Percentiles rank a stretch among this genome's conserved stretches.
Conservation (phyloP, 2,888 invertebrate genomes). For the Phlogophora meticulosa region DNA sequence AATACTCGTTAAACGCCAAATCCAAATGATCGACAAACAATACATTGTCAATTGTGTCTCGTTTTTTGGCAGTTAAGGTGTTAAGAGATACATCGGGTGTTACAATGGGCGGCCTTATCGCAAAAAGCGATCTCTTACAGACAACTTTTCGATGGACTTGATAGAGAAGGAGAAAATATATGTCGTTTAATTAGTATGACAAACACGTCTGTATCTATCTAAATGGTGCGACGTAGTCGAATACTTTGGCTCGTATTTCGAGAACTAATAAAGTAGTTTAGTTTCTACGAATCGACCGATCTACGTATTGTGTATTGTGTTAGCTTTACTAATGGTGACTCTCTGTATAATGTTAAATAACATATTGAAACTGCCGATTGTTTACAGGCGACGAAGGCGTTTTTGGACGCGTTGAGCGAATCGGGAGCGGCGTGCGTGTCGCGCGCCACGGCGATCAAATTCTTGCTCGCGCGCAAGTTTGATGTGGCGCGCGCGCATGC, state of each 20-base stretch:
- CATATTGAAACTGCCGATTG: constrained; percentile 8
- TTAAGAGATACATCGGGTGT: no score
- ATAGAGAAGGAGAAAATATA: no score
- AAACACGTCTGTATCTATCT: not conserved
- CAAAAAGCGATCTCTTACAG: no score
- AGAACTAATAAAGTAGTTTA: constrained; percentile 11
- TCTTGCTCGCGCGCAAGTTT: constrained; percentile 98
- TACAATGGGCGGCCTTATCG: no score
- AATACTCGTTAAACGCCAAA: no score
- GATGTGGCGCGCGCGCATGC: constrained; percentile 97
- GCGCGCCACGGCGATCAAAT: constrained; percentile 97
- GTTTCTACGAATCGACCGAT: not conserved
- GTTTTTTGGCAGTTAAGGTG: no score
- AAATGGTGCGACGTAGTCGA: not conserved
- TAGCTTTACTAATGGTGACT: not conserved
- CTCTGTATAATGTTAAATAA: constrained; percentile 5
- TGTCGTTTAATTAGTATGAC: not conserved
- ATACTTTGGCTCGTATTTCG: not conserved
- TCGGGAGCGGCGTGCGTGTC: constrained; percentile 91
- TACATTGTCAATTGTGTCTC: no score
- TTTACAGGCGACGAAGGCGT: constrained; percentile 95
- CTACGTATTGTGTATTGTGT: not conserved
- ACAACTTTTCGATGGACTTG: no score
- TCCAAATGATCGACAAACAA: no score
- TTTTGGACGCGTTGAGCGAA: constrained; percentile 94